These are phyloP conservation scores for Panonychus citri DNA, from an alignment of 1,140 invertebrate species.

Conservation along the genomic window DNA sequence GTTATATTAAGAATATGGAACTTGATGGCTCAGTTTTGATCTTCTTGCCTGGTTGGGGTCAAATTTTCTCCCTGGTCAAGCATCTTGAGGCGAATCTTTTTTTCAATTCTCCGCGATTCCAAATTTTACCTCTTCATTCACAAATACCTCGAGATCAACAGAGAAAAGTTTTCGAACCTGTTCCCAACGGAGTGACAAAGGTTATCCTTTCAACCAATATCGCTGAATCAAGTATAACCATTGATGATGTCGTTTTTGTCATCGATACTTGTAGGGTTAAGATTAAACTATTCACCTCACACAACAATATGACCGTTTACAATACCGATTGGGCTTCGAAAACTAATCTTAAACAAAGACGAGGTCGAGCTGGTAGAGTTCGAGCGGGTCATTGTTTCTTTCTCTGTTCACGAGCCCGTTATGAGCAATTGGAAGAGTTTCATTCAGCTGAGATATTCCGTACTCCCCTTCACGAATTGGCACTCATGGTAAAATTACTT, in stretches of 20 bases:
- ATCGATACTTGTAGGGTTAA: constrained; percentile 84
- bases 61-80: constrained; percentile 72
- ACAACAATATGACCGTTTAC: constrained; percentile 69
- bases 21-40: constrained; percentile 80
- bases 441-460: constrained; percentile 71
- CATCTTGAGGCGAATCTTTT: constrained; percentile 23
- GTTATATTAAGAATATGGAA: too few relatives aligned
- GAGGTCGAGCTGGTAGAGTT: constrained; percentile 56
- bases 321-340: constrained; percentile 92
- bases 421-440: constrained; percentile 46
- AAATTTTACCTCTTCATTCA: constrained; percentile 34
- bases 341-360: constrained; percentile 88
- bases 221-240: constrained; percentile 95
- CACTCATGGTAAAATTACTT: constrained; percentile 2
- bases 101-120: neutral
- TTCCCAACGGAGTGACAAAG: constrained; percentile 53
- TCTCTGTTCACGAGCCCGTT: constrained; percentile 68
- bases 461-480: constrained; percentile 58
- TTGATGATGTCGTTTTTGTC: constrained; percentile 94
- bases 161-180: constrained; percentile 54
- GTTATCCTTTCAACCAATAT: constrained; percentile 99
- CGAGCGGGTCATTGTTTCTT: constrained; percentile 51
- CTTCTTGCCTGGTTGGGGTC: constrained; percentile 84
- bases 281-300: constrained; percentile 79
- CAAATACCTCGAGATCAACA: constrained; percentile 74